A percentile compares a stretch with the other conserved stretches of the same genome.
These are phyloP conservation scores for Lepetodrilus schrolli DNA, from an alignment of 2,888 invertebrate genomes.

Conservation along the genomic window DNA sequence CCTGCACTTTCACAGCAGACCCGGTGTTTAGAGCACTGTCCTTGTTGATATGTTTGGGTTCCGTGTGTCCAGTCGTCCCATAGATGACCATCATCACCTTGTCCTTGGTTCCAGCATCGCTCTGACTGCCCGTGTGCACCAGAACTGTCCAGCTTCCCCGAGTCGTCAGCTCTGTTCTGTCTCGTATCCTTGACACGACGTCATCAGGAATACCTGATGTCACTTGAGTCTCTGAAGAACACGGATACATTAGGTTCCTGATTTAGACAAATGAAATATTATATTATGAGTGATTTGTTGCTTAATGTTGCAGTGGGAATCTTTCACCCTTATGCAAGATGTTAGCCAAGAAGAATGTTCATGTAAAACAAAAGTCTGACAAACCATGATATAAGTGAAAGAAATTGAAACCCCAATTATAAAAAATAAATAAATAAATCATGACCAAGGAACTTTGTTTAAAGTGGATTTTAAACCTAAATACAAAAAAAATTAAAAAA, in stretches of 20 bases:
- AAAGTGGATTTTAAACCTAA: too few species aligned
- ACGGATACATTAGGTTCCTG: background rate
- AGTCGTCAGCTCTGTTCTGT: constrained; percentile 38
- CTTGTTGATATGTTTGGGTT: constrained; percentile 58
- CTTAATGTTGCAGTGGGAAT: background rate
- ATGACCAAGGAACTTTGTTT: too few species aligned
- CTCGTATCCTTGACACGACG: constrained; percentile 43
- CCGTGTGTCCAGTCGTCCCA: constrained; percentile 65
- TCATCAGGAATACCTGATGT: constrained; percentile 48
- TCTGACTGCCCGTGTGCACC: constrained; percentile 57
- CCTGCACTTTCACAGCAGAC: constrained; percentile 57
- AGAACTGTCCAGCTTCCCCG: constrained; percentile 53
- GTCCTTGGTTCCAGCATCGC: constrained; percentile 56
- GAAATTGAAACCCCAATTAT: too few species aligned
- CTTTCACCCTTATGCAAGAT: background rate
- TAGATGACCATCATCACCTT: constrained; percentile 63
- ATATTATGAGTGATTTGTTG: background rate
- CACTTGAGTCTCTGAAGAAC: constrained; percentile 47
- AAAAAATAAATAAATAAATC: too few species aligned
- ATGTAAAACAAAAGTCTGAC: background rate
- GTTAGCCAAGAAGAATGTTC: background rate
- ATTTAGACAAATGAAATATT: background rate
- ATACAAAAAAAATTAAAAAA: too few species aligned
- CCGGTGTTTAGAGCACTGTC: constrained; percentile 56
- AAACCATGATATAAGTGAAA: too few species aligned